phyloP scores from a whole-genome alignment of 2,113 vertebrate genomes.

The Gallinago media region DNA sequence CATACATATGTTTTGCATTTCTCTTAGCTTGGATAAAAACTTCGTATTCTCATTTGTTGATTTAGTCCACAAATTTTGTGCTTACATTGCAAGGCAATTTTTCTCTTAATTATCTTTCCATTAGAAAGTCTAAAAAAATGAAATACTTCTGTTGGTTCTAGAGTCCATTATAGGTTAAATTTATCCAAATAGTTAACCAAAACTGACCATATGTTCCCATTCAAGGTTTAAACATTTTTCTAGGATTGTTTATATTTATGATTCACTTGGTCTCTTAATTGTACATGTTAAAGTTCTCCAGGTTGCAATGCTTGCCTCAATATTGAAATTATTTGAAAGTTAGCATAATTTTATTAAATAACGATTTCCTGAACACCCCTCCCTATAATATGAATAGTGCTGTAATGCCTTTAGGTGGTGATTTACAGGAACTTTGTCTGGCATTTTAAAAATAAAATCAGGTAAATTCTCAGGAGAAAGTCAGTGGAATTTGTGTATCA shows the following conservation, averaged over 20 bases:
- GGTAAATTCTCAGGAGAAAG: neutral
- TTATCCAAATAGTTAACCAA: neutral
- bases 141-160: neutral
- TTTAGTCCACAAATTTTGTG: neutral
- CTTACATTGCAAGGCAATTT: neutral
- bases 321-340: neutral
- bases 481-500: neutral
- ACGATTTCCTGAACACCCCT: neutral
- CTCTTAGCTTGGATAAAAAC: neutral
- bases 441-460: neutral
- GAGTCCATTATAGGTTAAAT: neutral
- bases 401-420: neutral
- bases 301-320: neutral
- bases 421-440: neutral
- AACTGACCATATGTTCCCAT: neutral
- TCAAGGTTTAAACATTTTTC: neutral
- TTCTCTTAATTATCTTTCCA: neutral
- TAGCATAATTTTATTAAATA: neutral
- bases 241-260: neutral
- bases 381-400: neutral
- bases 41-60: neutral
- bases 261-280: neutral
- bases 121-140: neutral
- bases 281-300: neutral
- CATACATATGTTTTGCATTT: slow-evolving; percentile 24